Evolutionary conservation across 2,113 vertebrate species (phyloP).

Genomic region (Upupa epops): DNA sequence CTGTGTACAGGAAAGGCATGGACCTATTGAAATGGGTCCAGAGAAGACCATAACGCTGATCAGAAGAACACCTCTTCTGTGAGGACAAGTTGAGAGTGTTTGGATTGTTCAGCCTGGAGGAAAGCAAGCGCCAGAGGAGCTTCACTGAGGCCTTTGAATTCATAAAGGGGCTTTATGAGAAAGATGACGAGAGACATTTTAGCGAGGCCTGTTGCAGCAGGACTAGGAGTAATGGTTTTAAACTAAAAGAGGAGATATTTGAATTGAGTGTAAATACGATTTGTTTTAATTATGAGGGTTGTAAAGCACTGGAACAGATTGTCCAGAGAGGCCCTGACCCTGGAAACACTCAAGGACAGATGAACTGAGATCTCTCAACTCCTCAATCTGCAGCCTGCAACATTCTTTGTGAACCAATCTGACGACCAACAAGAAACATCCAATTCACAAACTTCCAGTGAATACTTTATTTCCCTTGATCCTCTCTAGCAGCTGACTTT

Average conservation of each 20-base stretch:
- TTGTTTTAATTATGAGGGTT: no score
- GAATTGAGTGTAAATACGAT: no score
- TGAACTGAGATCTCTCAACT: not conserved
- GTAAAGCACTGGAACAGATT: no score
- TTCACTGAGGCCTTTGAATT: not conserved
- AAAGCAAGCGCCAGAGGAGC: not conserved
- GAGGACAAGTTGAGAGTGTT: not conserved
- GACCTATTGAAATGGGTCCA: not conserved
- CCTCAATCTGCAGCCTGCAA: not conserved
- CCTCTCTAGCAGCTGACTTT: not conserved
- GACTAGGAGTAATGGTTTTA: not conserved
- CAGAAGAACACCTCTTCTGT: rapidly evolving
- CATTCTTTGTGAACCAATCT: not conserved
- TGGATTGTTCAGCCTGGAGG: not conserved
- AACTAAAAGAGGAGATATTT: not conserved
- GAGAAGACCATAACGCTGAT: not conserved
- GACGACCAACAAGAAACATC: not conserved
- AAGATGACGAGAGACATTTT: not conserved
- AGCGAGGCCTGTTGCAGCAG: not conserved
- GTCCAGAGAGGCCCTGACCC: no score
- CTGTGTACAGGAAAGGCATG: not conserved
- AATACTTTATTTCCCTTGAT: not conserved
- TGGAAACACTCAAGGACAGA: no score
- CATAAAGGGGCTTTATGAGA: not conserved
- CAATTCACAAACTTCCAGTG: not conserved